Evolutionary conservation across 2,113 vertebrate species (phyloP).

Genomic region (Pedetes capensis): DNA sequence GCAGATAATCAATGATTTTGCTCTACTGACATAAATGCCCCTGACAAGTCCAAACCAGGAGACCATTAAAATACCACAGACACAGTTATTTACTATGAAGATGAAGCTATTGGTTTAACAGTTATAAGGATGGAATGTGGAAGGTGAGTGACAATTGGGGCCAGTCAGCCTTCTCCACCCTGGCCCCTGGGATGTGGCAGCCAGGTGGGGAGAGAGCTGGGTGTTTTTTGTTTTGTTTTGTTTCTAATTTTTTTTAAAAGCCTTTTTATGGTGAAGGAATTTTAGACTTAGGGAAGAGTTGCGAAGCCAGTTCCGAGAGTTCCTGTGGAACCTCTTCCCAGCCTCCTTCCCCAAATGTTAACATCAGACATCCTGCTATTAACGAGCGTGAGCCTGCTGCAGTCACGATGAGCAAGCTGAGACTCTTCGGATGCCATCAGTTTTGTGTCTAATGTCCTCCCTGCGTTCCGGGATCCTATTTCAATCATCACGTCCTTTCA

Average conservation of each 20-base stretch:
- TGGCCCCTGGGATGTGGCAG: too few species aligned
- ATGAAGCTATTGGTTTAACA: conserved; percentile 47
- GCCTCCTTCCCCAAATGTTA: neutral
- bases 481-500: neutral
- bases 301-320: neutral
- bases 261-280: neutral
- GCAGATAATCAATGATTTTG: conserved; percentile 64
- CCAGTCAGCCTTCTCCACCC: accelerated
- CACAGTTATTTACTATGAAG: conserved; percentile 59
- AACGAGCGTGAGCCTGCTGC: too few species aligned
- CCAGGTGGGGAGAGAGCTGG: neutral
- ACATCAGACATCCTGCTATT: neutral
- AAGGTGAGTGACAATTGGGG: neutral
- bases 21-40: conserved; percentile 49
- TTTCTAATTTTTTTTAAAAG: neutral
- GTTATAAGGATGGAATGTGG: neutral
- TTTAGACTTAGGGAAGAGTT: neutral
- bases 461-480: neutral
- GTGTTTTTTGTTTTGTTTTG: neutral
- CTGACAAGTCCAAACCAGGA: neutral
- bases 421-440: neutral
- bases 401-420: accelerated
- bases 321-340: neutral
- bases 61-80: conserved; percentile 67
- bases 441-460: neutral